These are phyloP conservation scores for Parnassius smintheus DNA, from an alignment of 2,888 invertebrate genomes.

Conservation along the genomic window DNA sequence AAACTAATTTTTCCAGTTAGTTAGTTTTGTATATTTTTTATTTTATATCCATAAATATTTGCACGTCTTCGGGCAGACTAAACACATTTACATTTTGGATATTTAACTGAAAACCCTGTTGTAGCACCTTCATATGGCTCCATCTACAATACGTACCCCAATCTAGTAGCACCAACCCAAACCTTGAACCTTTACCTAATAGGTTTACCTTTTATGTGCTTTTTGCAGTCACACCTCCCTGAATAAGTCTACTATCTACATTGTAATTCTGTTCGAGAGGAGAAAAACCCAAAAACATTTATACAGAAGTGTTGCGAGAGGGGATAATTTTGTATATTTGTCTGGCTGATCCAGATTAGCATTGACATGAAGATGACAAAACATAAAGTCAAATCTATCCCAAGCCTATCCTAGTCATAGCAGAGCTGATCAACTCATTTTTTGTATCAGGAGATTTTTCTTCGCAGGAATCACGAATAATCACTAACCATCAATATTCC, in stretches of 20 bases:
- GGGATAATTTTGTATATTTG: constrained; percentile 38
- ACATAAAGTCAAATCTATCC: constrained; percentile 38
- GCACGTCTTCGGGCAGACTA: constrained; percentile 27
- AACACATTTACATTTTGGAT: constrained; percentile 34
- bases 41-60: too few relatives aligned
- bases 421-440: constrained; percentile 21
- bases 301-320: constrained; percentile 31
- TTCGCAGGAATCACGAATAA: constrained; percentile 35
- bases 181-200: constrained; percentile 37
- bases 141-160: constrained; percentile 36
- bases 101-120: constrained; percentile 29
- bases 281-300: constrained; percentile 32
- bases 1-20: too few relatives aligned
- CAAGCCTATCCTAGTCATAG: constrained; percentile 30
- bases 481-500: constrained; percentile 14
- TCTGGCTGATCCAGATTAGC: constrained; percentile 36
- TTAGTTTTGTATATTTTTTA: too few relatives aligned
- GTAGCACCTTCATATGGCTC: constrained; percentile 16
- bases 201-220: constrained; percentile 43
- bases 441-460: constrained; percentile 38
- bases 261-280: constrained; percentile 13
- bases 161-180: constrained; percentile 37
- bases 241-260: constrained; percentile 49
- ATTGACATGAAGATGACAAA: constrained; percentile 38
- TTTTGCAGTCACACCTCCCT: constrained; percentile 43